Conservation (phyloP, 2,113 vertebrate species). For the Rhagologus leucostigma region DNA sequence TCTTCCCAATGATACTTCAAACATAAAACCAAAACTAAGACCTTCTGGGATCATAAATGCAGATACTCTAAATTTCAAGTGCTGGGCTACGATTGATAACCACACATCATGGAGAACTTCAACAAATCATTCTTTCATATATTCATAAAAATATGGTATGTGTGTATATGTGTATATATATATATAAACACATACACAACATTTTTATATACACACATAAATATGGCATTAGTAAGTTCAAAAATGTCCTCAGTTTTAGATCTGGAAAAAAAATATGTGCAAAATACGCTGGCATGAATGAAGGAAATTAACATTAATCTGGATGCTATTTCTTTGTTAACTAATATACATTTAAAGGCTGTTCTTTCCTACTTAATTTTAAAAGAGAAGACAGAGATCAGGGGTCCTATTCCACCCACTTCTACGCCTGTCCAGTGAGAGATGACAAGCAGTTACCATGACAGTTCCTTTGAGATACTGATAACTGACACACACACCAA, state of each 20-base stretch:
- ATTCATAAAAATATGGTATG: neutral
- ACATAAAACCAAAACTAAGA: neutral
- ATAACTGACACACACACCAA: neutral
- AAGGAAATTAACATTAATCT: neutral
- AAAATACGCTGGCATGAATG: neutral
- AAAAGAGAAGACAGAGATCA: neutral
- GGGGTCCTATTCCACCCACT: neutral
- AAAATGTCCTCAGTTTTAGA: neutral
- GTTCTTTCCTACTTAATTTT: neutral
- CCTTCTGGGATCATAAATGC: neutral
- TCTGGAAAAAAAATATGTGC: neutral
- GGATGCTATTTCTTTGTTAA: neutral
- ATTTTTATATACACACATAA: neutral
- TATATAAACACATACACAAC: neutral
- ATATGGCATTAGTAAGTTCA: neutral
- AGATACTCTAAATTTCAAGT: neutral
- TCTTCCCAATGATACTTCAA: neutral
- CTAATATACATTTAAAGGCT: neutral
- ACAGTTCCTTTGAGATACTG: neutral
- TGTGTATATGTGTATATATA: neutral
- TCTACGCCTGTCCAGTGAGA: neutral
- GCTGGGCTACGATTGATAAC: neutral
- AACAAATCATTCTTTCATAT: neutral
- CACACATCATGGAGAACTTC: neutral
- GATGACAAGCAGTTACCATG: neutral